Base-by-base conservation (phyloP, 1,140 invertebrate genomes). In the Saccostrea echinata region DNA sequence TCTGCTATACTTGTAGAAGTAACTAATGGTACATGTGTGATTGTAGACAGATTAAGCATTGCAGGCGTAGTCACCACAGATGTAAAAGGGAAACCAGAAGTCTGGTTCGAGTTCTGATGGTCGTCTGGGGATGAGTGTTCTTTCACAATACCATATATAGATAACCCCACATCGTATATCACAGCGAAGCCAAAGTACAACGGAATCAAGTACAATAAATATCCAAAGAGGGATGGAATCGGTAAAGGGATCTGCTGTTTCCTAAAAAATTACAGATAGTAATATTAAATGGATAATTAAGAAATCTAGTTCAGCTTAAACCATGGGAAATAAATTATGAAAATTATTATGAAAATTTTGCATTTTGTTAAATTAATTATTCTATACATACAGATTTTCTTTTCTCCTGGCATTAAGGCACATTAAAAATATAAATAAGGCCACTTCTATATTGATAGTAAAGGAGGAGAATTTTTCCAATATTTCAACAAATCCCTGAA, bases 121-220 rank as follows among this genome's bases (percentile, higher is more conserved):
- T 76, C 27, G 1, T 18, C 68, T 3, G 3, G 13, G 2, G 27
- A 16, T 3, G 13, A 12, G 1, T 76, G 68, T 27, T 16, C 68
- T 35, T 11, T 33, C 27, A 76, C 27, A 16, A 76, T 76, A 16
- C 13, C 16, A 33, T 76, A 76, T 76, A 76, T 76, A 76, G 68
- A 13, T 30, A 76, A 76, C 2, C 68, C 68, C 16, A 93, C 51
- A 61, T 94, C 93, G 88, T 91, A 93, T 21, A 92, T 51, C 27
- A 94, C 92, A 55, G 93, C 93, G 87, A 92, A 91, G 30, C 90
- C 87, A 87, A 93, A 94, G 87, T 93, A 94, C n/a, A 93, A 6
- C 9, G 93, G 93, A 1, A 93, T 80, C 0, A 91, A 35, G 35
- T 87, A 91, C 51, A 90, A 86, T 27, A 94, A 64, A 43, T 85